Percentiles rank a stretch among this genome's conserved stretches.
Conservation (phyloP, 2,888 invertebrate genomes). For the Trichopoda pennipes region DNA sequence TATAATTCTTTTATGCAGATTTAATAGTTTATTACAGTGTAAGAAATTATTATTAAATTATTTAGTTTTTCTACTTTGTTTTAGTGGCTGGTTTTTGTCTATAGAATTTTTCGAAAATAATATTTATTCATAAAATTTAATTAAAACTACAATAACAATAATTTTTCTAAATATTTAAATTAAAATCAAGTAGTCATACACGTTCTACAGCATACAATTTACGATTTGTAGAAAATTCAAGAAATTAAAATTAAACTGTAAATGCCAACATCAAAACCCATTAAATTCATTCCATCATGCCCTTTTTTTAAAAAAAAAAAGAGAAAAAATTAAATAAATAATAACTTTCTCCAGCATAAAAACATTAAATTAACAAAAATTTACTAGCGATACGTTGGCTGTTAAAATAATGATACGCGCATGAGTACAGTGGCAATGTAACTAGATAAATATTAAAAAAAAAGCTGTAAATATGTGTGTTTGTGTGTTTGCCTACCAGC, state of each 20-base stretch:
- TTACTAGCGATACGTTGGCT: constrained; percentile 30
- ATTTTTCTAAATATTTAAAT: too few species aligned
- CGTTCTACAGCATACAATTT: too few species aligned
- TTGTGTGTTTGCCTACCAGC: not conserved
- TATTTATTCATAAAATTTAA: too few species aligned
- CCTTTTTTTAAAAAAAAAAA: constrained; percentile 46
- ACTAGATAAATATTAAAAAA: not conserved
- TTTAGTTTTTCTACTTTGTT: too few species aligned
- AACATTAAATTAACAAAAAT: constrained; percentile 26
- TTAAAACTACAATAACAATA: too few species aligned
- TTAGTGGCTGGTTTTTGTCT: too few species aligned
- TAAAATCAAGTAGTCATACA: too few species aligned
- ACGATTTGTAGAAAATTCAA: not conserved
- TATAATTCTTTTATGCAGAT: too few species aligned
- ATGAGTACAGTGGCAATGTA: constrained; percentile 18
- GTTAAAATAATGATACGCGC: constrained; percentile 11
- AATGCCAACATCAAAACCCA: constrained; percentile 15
- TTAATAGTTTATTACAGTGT: too few species aligned
- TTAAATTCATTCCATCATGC: constrained; percentile 36
- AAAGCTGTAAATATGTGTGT: not conserved
- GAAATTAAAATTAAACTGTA: constrained; percentile 3
- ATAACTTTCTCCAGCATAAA: constrained; percentile 51
- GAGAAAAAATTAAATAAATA: constrained; percentile 14
- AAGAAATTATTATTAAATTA: too few species aligned
- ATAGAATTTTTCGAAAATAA: too few species aligned